These are phyloP conservation scores for Sula dactylatra DNA, from an alignment of 2,113 vertebrate genomes.

Conservation along the genomic window DNA sequence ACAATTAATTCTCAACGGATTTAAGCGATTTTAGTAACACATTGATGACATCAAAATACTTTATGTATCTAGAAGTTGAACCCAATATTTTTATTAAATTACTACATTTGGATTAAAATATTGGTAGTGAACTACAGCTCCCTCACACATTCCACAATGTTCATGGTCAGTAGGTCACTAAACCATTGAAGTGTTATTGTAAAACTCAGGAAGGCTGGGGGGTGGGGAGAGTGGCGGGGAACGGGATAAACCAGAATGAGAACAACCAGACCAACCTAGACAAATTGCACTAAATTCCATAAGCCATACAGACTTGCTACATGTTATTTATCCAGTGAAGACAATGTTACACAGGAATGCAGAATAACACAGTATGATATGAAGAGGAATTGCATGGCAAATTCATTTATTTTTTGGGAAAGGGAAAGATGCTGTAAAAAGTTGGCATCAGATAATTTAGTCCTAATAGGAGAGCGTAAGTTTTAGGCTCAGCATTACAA, in stretches of 20 bases:
- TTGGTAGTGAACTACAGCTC: not conserved
- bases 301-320: not conserved
- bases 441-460: not conserved
- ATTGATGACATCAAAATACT: not conserved
- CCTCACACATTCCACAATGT: not conserved
- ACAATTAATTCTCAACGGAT: not conserved
- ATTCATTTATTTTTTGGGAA: not conserved
- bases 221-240: not conserved
- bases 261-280: not conserved
- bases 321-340: not conserved
- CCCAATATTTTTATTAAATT: not conserved
- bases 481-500: not conserved
- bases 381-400: not conserved
- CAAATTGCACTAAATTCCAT: not conserved
- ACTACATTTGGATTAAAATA: conserved; percentile 2
- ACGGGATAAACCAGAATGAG: not conserved
- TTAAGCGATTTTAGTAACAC: not conserved
- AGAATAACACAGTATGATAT: not conserved
- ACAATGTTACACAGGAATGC: not conserved
- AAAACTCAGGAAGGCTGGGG: not conserved
- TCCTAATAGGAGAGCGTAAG: not conserved
- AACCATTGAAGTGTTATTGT: not conserved
- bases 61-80: not conserved
- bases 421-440: not conserved
- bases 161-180: not conserved